Evolutionary conservation across 37 sponge, comb jelly and placozoan genomes (phyloP), one percentile per base, ranked within the genome.

Genomic region (Tethya wilhelma): DNA sequence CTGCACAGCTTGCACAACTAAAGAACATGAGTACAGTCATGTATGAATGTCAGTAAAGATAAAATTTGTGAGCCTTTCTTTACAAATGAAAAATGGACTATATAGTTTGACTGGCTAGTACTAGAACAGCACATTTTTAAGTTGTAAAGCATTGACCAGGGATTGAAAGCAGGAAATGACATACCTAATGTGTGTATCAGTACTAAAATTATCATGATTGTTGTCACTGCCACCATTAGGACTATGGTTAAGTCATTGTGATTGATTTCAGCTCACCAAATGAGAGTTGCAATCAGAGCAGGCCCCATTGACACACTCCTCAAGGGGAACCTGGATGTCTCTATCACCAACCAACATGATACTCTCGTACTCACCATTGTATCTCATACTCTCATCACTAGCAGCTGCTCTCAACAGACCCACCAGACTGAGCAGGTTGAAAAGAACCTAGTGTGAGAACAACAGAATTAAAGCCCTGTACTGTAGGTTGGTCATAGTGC

Each of bases 1-100:
- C 59, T 30, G 53, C 92, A 91, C 45, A 91, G 59, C 38, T 56
- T 38, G 38, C 92, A 91, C 7, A 72, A n/a, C 92, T 91, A 69
- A 25, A 37, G 66, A 41, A 80, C 33, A 3, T 19, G 4, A 78
- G 28, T 69, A 33, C 5, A 69, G 41, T 20, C 6, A 69, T 9
- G 44, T n/a, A n/a, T n/a, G n/a, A 64, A 31, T 31, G 33, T 23
- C 11, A 31, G 9, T 31, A 23, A 64, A 11, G 29, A 23, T 25
- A 64, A 19, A 19, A 67, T 23, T 64, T 17, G 17, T 75, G 77
- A 67, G 14, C 14, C 11, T 11, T 11, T 22, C 11, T 29, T 9
- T 17, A 23, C 53, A 49, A 14, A 19, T 9, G 14, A 49, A 14
- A 14, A 9, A 49, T n/a, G n/a, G n/a, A n/a, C n/a, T n/a, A n/a